Evolutionary conservation across 2,113 vertebrate species (phyloP).

Genomic region (Plestiodon gilberti): DNA sequence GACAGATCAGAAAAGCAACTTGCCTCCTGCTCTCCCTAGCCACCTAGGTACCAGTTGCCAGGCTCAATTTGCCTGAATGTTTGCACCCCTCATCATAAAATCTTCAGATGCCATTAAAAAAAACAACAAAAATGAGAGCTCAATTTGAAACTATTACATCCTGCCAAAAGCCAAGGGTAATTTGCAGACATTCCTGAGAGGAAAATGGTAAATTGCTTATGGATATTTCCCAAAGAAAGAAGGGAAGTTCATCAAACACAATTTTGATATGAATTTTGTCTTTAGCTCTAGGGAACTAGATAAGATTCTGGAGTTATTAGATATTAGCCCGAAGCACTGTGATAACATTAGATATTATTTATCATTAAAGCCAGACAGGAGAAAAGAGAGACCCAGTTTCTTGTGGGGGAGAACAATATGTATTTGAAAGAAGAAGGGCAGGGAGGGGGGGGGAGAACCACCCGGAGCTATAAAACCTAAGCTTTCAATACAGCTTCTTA

Average conservation of each 20-base stretch:
- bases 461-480: not conserved
- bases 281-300: not conserved
- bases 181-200: constrained; percentile 4
- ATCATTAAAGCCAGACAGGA: not conserved
- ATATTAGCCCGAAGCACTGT: not conserved
- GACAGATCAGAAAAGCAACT: not conserved
- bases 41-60: not conserved
- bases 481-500: not conserved
- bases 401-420: not conserved
- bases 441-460: not conserved
- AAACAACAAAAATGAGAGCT: not conserved
- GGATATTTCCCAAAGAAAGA: constrained; percentile 8
- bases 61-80: not conserved
- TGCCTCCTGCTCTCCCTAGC: not conserved
- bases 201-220: constrained; percentile 19
- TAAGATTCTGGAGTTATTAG: not conserved
- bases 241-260: not conserved
- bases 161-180: constrained; percentile 6
- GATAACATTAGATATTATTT: not conserved
- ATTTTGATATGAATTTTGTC: constrained; percentile 22
- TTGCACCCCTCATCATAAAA: not conserved
- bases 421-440: constrained; percentile 12
- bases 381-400: constrained; percentile 1
- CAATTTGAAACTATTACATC: not conserved
- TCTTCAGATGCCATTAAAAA: not conserved